Evolutionary conservation across 2,888 invertebrate genomes (phyloP).

Genomic region (Drosophila meridionalis): DNA sequence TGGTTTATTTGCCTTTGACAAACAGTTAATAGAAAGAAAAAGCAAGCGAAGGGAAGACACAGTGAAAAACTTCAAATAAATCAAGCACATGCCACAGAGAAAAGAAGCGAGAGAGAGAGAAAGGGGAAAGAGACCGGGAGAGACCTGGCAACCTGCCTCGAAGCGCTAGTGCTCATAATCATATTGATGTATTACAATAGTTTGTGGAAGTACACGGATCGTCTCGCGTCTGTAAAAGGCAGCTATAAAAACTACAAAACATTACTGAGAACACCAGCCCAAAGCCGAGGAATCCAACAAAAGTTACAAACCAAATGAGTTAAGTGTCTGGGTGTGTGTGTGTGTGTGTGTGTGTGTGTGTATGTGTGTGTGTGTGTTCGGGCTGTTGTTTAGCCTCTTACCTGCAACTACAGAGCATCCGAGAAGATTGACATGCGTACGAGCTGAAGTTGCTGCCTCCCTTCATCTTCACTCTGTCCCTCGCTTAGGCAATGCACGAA

Average conservation of each 20-base stretch:
- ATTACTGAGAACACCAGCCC: constrained; percentile 42
- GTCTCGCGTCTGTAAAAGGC: constrained; percentile 54
- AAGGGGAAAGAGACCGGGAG: background rate
- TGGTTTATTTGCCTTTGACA: constrained; percentile 69
- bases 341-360: constrained; percentile 5
- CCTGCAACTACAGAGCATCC: constrained; percentile 52
- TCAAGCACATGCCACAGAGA: constrained; percentile 74
- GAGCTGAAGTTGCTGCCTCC: constrained; percentile 7
- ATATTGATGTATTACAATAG: constrained; percentile 80
- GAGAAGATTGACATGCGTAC: constrained; percentile 59
- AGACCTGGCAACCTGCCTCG: constrained; percentile 26
- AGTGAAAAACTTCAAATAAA: constrained; percentile 62
- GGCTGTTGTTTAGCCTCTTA: constrained; percentile 23
- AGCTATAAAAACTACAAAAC: constrained; percentile 68
- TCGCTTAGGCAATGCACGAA: constrained; percentile 13
- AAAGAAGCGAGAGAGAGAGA: background rate
- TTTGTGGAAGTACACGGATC: constrained; percentile 65
- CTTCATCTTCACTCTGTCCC: background rate
- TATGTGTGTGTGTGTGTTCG: constrained; percentile 10
- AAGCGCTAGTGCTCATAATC: constrained; percentile 66
- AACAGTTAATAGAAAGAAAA: constrained; percentile 63
- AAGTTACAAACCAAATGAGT: constrained; percentile 65
- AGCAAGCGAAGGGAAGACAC: constrained; percentile 22
- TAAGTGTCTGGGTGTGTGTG: constrained; percentile 25
- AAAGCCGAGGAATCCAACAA: constrained; percentile 43